phyloP scores from a whole-genome alignment of 1,140 invertebrate genomes.

The Formica selysi region DNA sequence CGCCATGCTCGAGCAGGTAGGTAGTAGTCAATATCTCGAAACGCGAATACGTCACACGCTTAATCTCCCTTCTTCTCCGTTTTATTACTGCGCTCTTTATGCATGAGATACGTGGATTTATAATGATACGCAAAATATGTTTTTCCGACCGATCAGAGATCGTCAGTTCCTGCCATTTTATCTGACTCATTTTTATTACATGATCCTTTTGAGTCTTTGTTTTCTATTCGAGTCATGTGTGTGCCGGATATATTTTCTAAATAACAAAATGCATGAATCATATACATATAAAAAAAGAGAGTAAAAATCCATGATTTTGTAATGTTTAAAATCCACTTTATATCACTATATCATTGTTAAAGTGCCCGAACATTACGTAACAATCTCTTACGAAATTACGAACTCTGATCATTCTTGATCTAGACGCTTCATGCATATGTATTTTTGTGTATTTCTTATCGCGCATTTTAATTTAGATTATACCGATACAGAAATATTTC shows the following conservation, averaged over 20 bases:
- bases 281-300: no score
- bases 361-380: background rate
- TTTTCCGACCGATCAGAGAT: background rate
- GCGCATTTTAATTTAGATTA: background rate
- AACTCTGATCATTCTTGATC: background rate
- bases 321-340: conserved; percentile 3
- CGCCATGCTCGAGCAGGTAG: conserved; percentile 53
- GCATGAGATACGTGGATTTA: background rate
- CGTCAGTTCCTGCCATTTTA: background rate
- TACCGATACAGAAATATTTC: background rate
- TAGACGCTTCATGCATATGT: background rate
- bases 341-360: background rate
- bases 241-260: background rate
- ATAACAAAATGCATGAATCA: background rate
- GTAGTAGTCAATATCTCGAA: conserved; percentile 46
- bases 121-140: background rate
- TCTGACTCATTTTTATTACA: conserved; percentile 24
- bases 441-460: background rate
- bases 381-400: background rate
- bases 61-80: background rate
- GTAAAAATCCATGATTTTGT: background rate
- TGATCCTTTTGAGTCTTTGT: background rate
- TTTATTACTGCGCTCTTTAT: background rate
- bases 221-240: background rate
- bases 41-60: background rate